A percentile compares a stretch with the other conserved stretches of the same genome.
These are phyloP conservation scores for Dasypogon diadema DNA, from an alignment of 2,888 invertebrate genomes.

Conservation along the genomic window DNA sequence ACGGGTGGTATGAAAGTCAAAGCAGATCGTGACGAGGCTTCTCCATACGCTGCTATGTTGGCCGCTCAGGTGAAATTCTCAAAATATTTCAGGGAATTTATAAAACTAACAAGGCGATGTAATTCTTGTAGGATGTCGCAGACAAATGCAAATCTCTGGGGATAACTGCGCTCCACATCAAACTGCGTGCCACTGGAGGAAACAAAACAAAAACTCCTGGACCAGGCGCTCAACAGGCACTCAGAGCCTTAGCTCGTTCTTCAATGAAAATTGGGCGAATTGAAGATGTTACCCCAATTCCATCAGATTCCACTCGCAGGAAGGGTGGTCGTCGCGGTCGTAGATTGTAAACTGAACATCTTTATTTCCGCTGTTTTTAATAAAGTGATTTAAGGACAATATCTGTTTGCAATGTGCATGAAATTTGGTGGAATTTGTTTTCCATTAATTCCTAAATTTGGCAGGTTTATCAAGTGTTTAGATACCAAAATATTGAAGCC, in stretches of 20 bases:
- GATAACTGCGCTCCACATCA: conserved; percentile 98
- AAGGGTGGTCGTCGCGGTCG: conserved; percentile 99
- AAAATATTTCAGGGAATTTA: too few relatives aligned
- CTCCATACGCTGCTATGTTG: conserved; percentile 99
- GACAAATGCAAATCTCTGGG: conserved; percentile 98
- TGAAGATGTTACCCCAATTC: conserved; percentile 99
- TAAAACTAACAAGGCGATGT: background rate
- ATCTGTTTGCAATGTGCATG: background rate
- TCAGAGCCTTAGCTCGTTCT: conserved; percentile 97
- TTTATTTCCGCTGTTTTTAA: conserved; percentile 6
- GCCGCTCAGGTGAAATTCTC: conserved; percentile 89
- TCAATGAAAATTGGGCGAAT: conserved; percentile 99
- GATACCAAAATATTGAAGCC: too few relatives aligned
- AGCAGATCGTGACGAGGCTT: conserved; percentile 99
- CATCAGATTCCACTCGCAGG: conserved; percentile 98
- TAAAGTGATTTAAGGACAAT: conserved; percentile 2
- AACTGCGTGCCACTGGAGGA: conserved; percentile 97
- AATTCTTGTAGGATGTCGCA: conserved; percentile 86
- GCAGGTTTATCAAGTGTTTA: too few relatives aligned
- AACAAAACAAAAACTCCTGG: conserved; percentile 99
- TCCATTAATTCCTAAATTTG: too few relatives aligned
- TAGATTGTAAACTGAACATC: conserved; percentile 83
- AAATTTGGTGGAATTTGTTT: too few relatives aligned
- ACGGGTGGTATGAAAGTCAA: conserved; percentile 99
- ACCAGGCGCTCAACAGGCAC: conserved; percentile 98